Evolutionary conservation across 2,113 vertebrate species (phyloP).

Genomic region (Apus apus): DNA sequence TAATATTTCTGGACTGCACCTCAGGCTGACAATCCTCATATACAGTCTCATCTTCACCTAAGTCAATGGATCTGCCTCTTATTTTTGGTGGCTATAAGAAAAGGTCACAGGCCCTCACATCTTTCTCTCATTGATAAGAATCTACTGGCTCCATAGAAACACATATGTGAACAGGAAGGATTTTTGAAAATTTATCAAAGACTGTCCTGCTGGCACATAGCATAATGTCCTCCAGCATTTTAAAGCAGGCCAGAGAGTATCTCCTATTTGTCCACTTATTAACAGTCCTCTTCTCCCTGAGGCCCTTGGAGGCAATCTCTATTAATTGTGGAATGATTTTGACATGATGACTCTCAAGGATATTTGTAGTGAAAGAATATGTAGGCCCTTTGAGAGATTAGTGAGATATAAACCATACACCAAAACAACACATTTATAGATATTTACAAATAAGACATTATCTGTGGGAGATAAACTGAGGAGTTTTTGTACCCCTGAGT

Average conservation of each 20-base stretch:
- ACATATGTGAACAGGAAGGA: background rate
- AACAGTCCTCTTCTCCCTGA: constrained; percentile 44
- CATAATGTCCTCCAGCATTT: constrained; percentile 33
- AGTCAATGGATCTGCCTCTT: background rate
- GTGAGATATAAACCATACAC: background rate
- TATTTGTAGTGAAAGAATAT: constrained; percentile 63
- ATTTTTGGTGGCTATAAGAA: background rate
- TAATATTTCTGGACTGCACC: background rate
- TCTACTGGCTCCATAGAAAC: background rate
- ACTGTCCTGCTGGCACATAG: background rate
- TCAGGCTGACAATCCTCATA: background rate
- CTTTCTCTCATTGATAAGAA: background rate
- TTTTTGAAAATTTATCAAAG: background rate
- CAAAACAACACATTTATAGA: constrained; percentile 50
- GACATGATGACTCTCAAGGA: constrained; percentile 62
- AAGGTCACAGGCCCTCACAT: background rate
- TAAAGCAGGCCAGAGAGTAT: constrained; percentile 3
- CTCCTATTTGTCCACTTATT: constrained; percentile 65
- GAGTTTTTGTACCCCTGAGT: constrained; percentile 55
- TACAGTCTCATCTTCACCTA: rapidly evolving
- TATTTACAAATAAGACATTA: constrained; percentile 65
- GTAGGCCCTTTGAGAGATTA: constrained; percentile 47
- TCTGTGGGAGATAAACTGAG: constrained; percentile 60
- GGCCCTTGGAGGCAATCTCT: constrained; percentile 52
- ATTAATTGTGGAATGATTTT: constrained; percentile 68